Percentiles rank a stretch among this genome's conserved stretches.
Conservation (phyloP, 2,113 vertebrate species). For the Symphodus melops region DNA sequence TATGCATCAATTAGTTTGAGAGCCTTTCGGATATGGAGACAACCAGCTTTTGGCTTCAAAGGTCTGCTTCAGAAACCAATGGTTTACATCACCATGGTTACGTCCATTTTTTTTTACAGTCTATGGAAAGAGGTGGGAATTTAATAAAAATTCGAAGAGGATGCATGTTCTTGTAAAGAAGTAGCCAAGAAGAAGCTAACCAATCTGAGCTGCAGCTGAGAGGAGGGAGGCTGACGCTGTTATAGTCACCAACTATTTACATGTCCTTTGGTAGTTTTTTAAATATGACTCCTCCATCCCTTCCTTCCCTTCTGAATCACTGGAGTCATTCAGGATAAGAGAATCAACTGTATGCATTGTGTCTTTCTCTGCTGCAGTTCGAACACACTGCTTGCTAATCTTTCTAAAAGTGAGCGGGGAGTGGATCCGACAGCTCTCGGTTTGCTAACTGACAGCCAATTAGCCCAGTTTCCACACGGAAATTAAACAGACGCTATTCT, state of each 20-base stretch:
- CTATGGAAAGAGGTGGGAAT: no score
- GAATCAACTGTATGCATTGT: conserved; percentile 14
- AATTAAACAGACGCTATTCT: conserved; percentile 62
- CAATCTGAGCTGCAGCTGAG: no score
- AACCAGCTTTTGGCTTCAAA: no score
- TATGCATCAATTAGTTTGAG: no score
- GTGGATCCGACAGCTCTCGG: conserved; percentile 63
- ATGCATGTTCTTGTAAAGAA: no score
- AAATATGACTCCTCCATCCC: neutral
- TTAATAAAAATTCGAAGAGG: no score
- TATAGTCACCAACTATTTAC: neutral
- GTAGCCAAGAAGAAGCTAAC: no score
- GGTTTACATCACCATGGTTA: no score
- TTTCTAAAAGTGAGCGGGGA: conserved; percentile 45
- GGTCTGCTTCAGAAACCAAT: no score
- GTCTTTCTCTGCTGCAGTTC: conserved; percentile 27
- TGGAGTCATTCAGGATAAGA: conserved; percentile 32
- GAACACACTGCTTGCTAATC: conserved; percentile 53
- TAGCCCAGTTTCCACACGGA: conserved; percentile 62
- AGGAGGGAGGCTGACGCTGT: no score
- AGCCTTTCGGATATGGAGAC: no score
- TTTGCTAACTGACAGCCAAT: conserved; percentile 67
- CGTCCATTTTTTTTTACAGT: no score
- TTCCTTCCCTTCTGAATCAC: conserved; percentile 23
- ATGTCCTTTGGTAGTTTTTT: neutral